These are phyloP conservation scores for Patella caerulea DNA, from an alignment of 2,888 invertebrate species.

Conservation along the genomic window DNA sequence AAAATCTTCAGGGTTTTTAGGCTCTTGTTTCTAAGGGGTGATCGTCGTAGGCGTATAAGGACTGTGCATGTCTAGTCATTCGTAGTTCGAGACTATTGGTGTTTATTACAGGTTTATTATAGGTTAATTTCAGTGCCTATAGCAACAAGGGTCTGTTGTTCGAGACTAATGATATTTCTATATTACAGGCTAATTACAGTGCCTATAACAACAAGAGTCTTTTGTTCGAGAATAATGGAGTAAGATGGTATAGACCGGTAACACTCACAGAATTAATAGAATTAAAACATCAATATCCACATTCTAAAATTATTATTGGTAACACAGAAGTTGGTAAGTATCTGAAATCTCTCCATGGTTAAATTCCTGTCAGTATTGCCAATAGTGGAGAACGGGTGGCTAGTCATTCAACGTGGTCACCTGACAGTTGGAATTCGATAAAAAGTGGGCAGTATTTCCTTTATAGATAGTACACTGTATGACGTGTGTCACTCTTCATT, in stretches of 20 bases:
- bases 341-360: not conserved
- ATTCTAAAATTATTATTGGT: constrained; percentile 77
- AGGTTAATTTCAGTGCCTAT: constrained; percentile 65
- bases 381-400: no score
- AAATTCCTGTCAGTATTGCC: no score
- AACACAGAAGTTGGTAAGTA: not conserved
- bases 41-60: no score
- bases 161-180: constrained; percentile 71
- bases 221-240: constrained; percentile 75
- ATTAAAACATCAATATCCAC: constrained; percentile 77
- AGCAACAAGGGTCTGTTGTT: constrained; percentile 75
- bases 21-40: no score
- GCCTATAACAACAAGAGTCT: constrained; percentile 76
- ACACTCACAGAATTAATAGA: constrained; percentile 78
- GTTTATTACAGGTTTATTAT: not conserved
- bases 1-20: no score
- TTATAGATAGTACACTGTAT: no score
- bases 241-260: constrained; percentile 85
- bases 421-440: no score
- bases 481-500: no score
- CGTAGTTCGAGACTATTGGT: not conserved
- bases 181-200: constrained; percentile 41
- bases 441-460: no score
- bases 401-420: no score
- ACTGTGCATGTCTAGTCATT: no score